Evolutionary conservation across 2,888 invertebrate genomes (phyloP).

Genomic region (Hypomecis atomaria): DNA sequence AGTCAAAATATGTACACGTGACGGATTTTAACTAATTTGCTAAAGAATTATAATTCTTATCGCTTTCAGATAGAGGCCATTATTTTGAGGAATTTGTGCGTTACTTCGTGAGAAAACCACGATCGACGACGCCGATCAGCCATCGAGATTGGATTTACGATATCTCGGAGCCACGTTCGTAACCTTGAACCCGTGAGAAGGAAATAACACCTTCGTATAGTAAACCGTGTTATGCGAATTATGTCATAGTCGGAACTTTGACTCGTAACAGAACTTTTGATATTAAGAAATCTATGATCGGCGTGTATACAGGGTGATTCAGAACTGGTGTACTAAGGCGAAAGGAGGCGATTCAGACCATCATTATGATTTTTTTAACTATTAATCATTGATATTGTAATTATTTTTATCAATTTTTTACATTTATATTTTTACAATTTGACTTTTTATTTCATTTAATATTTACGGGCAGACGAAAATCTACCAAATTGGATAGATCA

Average conservation of each 20-base stretch:
- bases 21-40: conserved; percentile 38
- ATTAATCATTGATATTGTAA: too few relatives aligned
- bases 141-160: conserved; percentile 77
- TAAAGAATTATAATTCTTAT: conserved; percentile 51
- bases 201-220: conserved; percentile 61
- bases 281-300: conserved; percentile 2
- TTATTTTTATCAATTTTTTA: too few relatives aligned
- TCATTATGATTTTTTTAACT: too few relatives aligned
- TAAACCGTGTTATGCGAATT: conserved; percentile 15
- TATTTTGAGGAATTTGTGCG: conserved; percentile 25
- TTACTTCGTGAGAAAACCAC: conserved; percentile 74
- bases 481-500: too few relatives aligned
- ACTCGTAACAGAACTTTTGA: not conserved
- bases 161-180: conserved; percentile 78
- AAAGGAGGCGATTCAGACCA: too few relatives aligned
- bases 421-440: too few relatives aligned
- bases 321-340: too few relatives aligned
- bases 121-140: conserved; percentile 67
- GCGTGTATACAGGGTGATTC: not conserved
- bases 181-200: conserved; percentile 77
- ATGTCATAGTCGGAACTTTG: conserved; percentile 11
- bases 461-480: too few relatives aligned
- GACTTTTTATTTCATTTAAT: too few relatives aligned
- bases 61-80: conserved; percentile 42
- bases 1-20: too few relatives aligned